A percentile compares a stretch with the other conserved stretches of the same genome.
These are phyloP conservation scores for Tipula vernalis DNA, from an alignment of 2,888 invertebrate species.

Conservation along the genomic window DNA sequence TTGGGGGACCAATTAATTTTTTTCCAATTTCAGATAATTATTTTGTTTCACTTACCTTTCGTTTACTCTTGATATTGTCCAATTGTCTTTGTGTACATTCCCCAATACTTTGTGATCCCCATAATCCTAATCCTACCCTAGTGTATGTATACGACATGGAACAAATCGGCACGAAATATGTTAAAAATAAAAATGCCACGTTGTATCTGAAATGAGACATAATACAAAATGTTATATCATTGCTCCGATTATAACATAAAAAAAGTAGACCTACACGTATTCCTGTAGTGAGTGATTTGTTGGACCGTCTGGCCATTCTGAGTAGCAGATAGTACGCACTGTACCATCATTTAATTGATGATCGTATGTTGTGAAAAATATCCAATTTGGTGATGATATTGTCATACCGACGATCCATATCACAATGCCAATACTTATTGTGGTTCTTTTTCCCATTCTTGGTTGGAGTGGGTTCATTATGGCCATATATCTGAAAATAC, in stretches of 20 bases:
- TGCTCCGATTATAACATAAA: not conserved
- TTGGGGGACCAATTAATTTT: not conserved
- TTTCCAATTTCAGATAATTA: not conserved
- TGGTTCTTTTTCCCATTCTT: slow-evolving; percentile 71
- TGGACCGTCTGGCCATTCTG: slow-evolving; percentile 75
- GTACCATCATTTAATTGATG: slow-evolving; percentile 43
- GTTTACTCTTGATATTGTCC: slow-evolving; percentile 84
- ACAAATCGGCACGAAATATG: slow-evolving; percentile 86
- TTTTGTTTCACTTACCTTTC: slow-evolving; percentile 53
- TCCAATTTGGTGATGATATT: slow-evolving; percentile 71
- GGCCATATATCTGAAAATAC: slow-evolving; percentile 70
- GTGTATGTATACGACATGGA: slow-evolving; percentile 87
- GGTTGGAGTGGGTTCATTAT: slow-evolving; percentile 88
- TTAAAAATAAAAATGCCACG: slow-evolving; percentile 74
- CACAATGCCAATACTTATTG: slow-evolving; percentile 66
- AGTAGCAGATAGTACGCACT: slow-evolving; percentile 62
- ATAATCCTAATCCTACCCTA: slow-evolving; percentile 77
- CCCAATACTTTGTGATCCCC: slow-evolving; percentile 92
- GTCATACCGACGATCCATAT: slow-evolving; percentile 74
- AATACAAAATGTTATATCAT: too few relatives aligned
- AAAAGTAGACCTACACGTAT: slow-evolving; percentile 51
- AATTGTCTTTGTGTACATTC: slow-evolving; percentile 86
- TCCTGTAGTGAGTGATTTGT: slow-evolving; percentile 57
- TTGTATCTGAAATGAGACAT: slow-evolving; percentile 59
- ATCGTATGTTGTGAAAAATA: slow-evolving; percentile 66